phyloP scores from a whole-genome alignment of 2,113 vertebrate genomes.

The Ochotona curzoniae region DNA sequence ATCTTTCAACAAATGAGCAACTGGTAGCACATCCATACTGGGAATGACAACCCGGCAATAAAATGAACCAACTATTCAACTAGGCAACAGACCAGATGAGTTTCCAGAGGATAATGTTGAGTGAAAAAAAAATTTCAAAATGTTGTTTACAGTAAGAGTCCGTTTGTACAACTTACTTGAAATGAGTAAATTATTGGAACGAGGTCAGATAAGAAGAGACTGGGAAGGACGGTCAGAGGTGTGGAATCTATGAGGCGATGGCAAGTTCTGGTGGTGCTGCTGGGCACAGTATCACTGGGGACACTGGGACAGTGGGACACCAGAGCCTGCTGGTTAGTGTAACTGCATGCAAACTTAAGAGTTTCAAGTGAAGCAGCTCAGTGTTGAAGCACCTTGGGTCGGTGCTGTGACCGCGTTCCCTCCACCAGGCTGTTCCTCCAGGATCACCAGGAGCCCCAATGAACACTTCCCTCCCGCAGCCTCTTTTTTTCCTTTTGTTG shows the following conservation, averaged over 20 bases:
- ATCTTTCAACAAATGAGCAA: not conserved
- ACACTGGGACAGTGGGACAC: not conserved
- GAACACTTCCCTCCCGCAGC: not conserved
- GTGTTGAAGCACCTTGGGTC: not conserved
- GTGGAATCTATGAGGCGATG: not conserved
- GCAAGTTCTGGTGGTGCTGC: not conserved
- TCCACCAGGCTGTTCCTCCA: not conserved
- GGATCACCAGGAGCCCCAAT: not conserved
- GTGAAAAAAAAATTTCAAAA: not conserved
- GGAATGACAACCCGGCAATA: not conserved
- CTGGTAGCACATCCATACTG: not conserved
- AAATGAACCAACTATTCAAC: not conserved
- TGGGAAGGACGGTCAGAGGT: not conserved
- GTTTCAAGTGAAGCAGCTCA: not conserved
- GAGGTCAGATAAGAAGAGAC: not conserved
- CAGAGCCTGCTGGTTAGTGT: not conserved
- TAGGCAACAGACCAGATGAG: not conserved
- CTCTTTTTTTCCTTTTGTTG: not conserved
- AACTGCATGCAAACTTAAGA: not conserved
- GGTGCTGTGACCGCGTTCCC: not conserved
- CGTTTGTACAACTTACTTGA: not conserved
- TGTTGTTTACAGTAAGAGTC: not conserved
- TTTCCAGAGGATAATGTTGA: not conserved
- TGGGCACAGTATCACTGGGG: not conserved
- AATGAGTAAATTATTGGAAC: not conserved